These are phyloP conservation scores for Carapus acus DNA, from an alignment of 2,797 vertebrate genomes.

Conservation along the genomic window DNA sequence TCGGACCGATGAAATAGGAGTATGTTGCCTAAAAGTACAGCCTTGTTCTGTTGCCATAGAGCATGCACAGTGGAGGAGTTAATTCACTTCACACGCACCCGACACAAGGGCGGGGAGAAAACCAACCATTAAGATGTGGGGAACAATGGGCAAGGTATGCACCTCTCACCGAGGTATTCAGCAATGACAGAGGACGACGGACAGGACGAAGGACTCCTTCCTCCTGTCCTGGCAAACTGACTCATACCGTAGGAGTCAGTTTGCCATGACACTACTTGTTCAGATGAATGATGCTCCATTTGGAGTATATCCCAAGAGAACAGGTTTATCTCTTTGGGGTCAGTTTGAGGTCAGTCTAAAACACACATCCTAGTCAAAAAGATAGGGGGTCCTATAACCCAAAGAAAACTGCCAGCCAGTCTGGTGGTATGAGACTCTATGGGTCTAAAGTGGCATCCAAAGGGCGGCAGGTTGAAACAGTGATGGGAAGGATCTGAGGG, in stretches of 20 bases:
- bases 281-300: background rate
- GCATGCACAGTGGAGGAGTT: constrained; percentile 13
- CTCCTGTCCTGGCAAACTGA: too few relatives aligned
- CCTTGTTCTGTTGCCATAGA: too few relatives aligned
- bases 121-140: background rate
- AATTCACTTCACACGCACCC: constrained; percentile 11
- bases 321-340: background rate
- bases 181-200: background rate
- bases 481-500: too few relatives aligned
- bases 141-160: background rate
- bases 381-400: too few relatives aligned
- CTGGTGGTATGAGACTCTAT: too few relatives aligned
- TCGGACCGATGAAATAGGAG: constrained; percentile 12
- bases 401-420: too few relatives aligned
- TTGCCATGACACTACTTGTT: background rate
- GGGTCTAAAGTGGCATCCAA: too few relatives aligned
- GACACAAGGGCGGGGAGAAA: constrained; percentile 3
- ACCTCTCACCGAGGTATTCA: background rate
- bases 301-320: constrained; percentile 12
- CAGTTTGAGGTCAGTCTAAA: background rate
- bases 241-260: constrained; percentile 19
- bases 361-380: background rate
- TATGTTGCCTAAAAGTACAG: constrained; percentile 11
- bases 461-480: too few relatives aligned
- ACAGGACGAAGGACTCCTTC: too few relatives aligned